phyloP scores from a whole-genome alignment of 2,797 vertebrate species.

The Agapornis canus region DNA sequence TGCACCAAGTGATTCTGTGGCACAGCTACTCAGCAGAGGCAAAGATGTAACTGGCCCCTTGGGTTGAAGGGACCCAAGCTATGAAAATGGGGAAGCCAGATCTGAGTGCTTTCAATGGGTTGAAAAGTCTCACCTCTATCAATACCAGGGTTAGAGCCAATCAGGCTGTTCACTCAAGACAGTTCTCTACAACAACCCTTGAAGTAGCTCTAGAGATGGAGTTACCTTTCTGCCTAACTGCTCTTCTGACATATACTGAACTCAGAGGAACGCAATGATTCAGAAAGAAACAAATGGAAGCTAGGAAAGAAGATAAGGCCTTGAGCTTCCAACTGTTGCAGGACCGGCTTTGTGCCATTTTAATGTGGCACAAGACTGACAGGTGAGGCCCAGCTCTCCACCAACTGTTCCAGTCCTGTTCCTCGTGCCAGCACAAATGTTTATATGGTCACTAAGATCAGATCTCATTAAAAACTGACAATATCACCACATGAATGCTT shows the following conservation, averaged over 20 bases:
- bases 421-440: background rate
- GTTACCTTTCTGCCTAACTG: background rate
- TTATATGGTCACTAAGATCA: background rate
- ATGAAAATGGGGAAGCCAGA: background rate
- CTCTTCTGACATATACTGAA: background rate
- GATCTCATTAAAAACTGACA: constrained; percentile 14
- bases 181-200: background rate
- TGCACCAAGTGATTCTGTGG: background rate
- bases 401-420: background rate
- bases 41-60: background rate
- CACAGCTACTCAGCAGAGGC: background rate
- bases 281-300: background rate
- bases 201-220: background rate
- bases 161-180: background rate
- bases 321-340: background rate
- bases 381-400: background rate
- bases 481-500: background rate
- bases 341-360: background rate
- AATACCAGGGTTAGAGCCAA: background rate
- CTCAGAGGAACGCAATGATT: background rate
- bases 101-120: background rate
- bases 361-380: background rate
- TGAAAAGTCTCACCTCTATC: background rate
- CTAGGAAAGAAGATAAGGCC: background rate
- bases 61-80: background rate